Conservation (phyloP, 2,888 invertebrate genomes). For the Drosophila stalkeri region DNA sequence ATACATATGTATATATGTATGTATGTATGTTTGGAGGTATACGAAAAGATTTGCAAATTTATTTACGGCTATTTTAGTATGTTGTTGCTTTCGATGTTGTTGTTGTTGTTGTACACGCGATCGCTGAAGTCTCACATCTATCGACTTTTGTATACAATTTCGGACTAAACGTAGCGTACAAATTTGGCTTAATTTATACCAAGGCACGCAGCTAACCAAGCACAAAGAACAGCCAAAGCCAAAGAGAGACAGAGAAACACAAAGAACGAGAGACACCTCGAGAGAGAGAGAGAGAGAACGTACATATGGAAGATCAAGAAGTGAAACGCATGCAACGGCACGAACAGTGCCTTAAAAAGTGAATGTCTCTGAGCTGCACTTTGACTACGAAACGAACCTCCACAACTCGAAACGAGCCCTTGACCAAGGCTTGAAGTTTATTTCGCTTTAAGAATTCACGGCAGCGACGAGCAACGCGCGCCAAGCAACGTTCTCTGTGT, state of each 20-base stretch:
- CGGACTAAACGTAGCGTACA: slow-evolving; percentile 79
- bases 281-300: slow-evolving; percentile 11
- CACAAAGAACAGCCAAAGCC: slow-evolving; percentile 24
- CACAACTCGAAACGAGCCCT: slow-evolving; percentile 35
- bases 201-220: slow-evolving; percentile 57
- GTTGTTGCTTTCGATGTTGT: slow-evolving; percentile 1
- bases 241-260: slow-evolving; percentile 10
- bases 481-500: slow-evolving; percentile 51
- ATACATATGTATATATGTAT: not conserved
- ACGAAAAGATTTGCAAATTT: slow-evolving; percentile 39
- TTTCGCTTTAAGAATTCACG: slow-evolving; percentile 57
- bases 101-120: slow-evolving; percentile 49
- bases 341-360: slow-evolving; percentile 52
- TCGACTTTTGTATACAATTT: slow-evolving; percentile 50
- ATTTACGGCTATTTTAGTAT: slow-evolving; percentile 42
- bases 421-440: slow-evolving; percentile 50
- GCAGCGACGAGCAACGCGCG: slow-evolving; percentile 56
- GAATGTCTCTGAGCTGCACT: slow-evolving; percentile 45
- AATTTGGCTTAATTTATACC: slow-evolving; percentile 81
- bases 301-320: slow-evolving; percentile 17
- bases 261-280: not conserved
- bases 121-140: slow-evolving; percentile 54
- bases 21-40: not conserved
- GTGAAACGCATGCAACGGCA: slow-evolving; percentile 47
- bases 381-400: slow-evolving; percentile 7